Percentiles rank a stretch among this genome's conserved stretches.
Evolutionary conservation across 2,797 vertebrate species (phyloP).

Genomic region (Cyclopterus lumpus): DNA sequence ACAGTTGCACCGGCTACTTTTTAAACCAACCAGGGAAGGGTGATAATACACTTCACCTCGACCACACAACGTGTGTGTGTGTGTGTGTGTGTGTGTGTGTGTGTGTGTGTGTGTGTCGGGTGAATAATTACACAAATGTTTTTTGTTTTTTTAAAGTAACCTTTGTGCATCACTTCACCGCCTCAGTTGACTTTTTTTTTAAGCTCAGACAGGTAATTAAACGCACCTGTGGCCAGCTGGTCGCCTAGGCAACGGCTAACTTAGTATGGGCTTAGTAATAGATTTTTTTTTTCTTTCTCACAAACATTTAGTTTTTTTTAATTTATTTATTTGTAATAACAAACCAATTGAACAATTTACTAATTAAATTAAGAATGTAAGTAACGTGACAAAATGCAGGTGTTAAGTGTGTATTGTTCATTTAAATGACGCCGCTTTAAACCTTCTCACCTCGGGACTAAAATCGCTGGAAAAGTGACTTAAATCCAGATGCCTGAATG

Average conservation of each 20-base stretch:
- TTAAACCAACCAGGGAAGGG: neutral
- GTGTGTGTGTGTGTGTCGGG: neutral
- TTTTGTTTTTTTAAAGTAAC: neutral
- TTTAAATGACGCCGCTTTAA: neutral
- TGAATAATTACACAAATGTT: neutral
- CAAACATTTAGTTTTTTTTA: neutral
- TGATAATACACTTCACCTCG: no score
- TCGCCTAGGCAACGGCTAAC: slow-evolving; percentile 43
- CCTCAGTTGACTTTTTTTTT: slow-evolving; percentile 40
- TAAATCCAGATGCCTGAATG: neutral
- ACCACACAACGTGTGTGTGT: no score
- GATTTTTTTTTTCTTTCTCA: neutral
- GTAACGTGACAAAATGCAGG: neutral
- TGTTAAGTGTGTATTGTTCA: neutral
- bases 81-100: no score
- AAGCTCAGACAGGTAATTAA: slow-evolving; percentile 55
- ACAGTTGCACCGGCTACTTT: neutral
- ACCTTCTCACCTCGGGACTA: neutral
- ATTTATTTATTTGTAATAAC: neutral
- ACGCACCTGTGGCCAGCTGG: slow-evolving; percentile 64
- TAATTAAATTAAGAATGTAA: neutral
- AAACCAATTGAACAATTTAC: neutral
- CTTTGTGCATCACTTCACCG: slow-evolving; percentile 40
- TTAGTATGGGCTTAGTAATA: neutral
- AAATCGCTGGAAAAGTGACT: neutral